Evolutionary conservation across 2,113 vertebrate genomes (phyloP).

Genomic region (Hystrix brachyura): DNA sequence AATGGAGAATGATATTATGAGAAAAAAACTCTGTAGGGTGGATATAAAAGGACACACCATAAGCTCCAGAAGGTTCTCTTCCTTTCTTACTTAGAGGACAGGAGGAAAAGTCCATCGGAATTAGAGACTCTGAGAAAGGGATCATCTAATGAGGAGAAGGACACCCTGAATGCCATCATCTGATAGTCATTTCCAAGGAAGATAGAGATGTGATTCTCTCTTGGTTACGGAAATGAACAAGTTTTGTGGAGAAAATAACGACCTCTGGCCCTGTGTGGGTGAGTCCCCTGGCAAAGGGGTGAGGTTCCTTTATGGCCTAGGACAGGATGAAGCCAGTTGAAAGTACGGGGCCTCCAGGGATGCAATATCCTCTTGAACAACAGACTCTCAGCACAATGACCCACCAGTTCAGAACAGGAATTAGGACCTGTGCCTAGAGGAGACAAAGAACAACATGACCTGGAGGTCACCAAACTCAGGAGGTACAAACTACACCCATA

Average conservation of each 20-base stretch:
- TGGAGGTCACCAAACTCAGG: not conserved
- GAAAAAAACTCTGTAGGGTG: not conserved
- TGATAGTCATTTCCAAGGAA: not conserved
- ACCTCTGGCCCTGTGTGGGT: not conserved
- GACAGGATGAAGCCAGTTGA: not conserved
- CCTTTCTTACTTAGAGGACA: not conserved
- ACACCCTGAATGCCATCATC: not conserved
- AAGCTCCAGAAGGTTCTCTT: not conserved
- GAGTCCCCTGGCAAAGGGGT: not conserved
- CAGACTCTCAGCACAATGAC: not conserved
- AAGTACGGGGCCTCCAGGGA: not conserved
- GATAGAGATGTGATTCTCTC: not conserved
- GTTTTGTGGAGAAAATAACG: not conserved
- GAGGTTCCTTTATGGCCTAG: not conserved
- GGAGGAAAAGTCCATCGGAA: not conserved
- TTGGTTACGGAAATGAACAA: not conserved
- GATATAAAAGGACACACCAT: not conserved
- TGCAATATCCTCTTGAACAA: not conserved
- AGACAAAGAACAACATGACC: not conserved
- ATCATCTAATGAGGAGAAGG: not conserved
- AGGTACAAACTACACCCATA: accelerated
- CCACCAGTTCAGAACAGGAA: not conserved
- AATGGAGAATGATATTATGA: not conserved
- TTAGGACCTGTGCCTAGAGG: not conserved
- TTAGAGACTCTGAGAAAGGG: not conserved